Evolutionary conservation across 2,113 vertebrate genomes (phyloP).

Genomic region (rabbit (Oryctolagus cuniculus)): mOryCun1.1 NC_091452.1:6141501-6142000

Average conservation of each 20-base stretch:
- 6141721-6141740: not conserved
- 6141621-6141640: slow-evolving; percentile 37
- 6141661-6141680: slow-evolving; percentile 38
- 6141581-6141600: slow-evolving; percentile 27
- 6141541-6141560: slow-evolving; percentile 43
- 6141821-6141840: too few relatives aligned
- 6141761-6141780: not conserved
- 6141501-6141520: slow-evolving; percentile 55
- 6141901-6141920: not conserved
- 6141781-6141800: not conserved
- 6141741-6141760: not conserved
- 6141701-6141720: not conserved
- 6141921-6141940: too few relatives aligned
- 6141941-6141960: not conserved
- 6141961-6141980: not conserved
- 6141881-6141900: not conserved
- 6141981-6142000: not conserved
- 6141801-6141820: not conserved
- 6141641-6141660: not conserved
- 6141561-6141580: not conserved
- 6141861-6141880: not conserved
- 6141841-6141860: not conserved
- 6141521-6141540: slow-evolving; percentile 16
- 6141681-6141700: slow-evolving; percentile 59
- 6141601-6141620: slow-evolving; percentile 17